These are phyloP conservation scores for Scomber colias DNA, from an alignment of 2,113 vertebrate species.

Conservation along the genomic window DNA sequence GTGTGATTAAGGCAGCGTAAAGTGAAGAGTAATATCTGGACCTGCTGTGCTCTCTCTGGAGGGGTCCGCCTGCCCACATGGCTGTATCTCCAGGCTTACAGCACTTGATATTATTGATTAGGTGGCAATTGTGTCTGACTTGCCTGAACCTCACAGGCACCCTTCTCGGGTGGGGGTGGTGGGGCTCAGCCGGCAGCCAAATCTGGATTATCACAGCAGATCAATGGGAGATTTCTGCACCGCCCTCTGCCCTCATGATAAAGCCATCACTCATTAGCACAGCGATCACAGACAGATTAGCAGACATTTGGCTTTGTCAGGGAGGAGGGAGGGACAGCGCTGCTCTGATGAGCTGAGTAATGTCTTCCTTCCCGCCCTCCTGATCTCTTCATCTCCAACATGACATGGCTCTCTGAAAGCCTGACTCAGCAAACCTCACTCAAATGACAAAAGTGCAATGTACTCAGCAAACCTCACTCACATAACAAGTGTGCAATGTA, in stretches of 20 bases:
- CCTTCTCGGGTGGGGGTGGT: slow-evolving; percentile 38
- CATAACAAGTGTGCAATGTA: slow-evolving; percentile 43
- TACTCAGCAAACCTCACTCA: slow-evolving; percentile 61
- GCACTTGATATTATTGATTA: slow-evolving; percentile 81
- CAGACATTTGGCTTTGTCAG: slow-evolving; percentile 63
- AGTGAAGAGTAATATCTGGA: slow-evolving; percentile 69
- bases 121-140: slow-evolving; percentile 79
- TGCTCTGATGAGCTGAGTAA: slow-evolving; percentile 71
- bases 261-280: slow-evolving; percentile 73
- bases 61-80: slow-evolving; percentile 42
- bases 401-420: slow-evolving; percentile 59
- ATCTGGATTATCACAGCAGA: slow-evolving; percentile 76
- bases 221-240: slow-evolving; percentile 68
- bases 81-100: slow-evolving; percentile 53
- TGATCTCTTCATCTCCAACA: slow-evolving; percentile 70
- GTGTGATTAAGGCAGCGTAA: slow-evolving; percentile 69
- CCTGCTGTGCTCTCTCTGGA: slow-evolving; percentile 42
- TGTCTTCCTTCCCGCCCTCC: slow-evolving; percentile 62
- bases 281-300: slow-evolving; percentile 72
- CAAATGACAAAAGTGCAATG: slow-evolving; percentile 42
- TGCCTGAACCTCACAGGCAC: slow-evolving; percentile 72
- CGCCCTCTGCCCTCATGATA: slow-evolving; percentile 58
- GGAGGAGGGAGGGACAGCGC: slow-evolving; percentile 37
- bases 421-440: slow-evolving; percentile 67
- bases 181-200: slow-evolving; percentile 45